Percentiles rank a stretch among this genome's conserved stretches.
These are phyloP conservation scores for Globodera ellingtonae DNA, from an alignment of 1,140 invertebrate genomes.

Conservation along the genomic window DNA sequence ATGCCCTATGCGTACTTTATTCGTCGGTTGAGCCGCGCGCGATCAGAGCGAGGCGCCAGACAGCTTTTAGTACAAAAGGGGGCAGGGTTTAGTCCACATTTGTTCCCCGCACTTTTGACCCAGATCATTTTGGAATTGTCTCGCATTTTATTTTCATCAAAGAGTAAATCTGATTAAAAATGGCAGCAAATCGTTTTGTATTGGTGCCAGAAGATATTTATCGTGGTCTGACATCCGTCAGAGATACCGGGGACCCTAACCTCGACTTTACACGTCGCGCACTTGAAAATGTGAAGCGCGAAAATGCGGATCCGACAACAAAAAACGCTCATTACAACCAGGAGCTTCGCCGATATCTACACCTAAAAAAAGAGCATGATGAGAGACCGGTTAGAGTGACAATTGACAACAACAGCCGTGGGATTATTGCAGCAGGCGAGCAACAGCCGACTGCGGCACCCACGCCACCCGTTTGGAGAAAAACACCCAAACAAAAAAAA, in stretches of 20 bases:
- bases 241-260: slow-evolving; percentile 1
- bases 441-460: background rate
- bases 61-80: slow-evolving; percentile 28
- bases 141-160: slow-evolving; percentile 2
- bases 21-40: background rate
- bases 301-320: background rate
- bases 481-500: background rate
- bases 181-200: slow-evolving; percentile 20
- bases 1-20: slow-evolving; percentile 19
- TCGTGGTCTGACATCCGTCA: background rate
- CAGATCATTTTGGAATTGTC: slow-evolving; percentile 20
- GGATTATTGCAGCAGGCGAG: background rate
- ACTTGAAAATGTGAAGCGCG: background rate
- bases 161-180: background rate
- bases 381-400: slow-evolving; percentile 15
- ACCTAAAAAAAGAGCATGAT: slow-evolving; percentile 18
- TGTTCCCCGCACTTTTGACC: slow-evolving; percentile 25
- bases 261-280: slow-evolving; percentile 8
- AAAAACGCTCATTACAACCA: slow-evolving; percentile 26
- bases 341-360: slow-evolving; percentile 17
- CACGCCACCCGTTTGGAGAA: background rate
- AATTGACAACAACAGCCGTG: background rate
- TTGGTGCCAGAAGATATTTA: slow-evolving; percentile 33
- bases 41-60: background rate
- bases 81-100: background rate